Conservation (phyloP, 2,113 vertebrate genomes). For the Galbula dea region DNA sequence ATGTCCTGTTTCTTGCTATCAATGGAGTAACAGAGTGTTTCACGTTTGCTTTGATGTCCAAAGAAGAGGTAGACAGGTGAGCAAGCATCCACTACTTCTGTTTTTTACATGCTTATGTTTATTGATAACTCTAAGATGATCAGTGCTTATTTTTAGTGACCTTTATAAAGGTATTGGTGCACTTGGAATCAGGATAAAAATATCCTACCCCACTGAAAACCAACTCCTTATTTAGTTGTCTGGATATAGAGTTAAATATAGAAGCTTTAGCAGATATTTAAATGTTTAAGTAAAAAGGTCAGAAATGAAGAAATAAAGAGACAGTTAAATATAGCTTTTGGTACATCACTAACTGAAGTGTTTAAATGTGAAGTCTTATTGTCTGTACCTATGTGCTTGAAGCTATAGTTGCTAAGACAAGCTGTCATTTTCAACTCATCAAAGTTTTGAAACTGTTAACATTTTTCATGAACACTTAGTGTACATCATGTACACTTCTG, state of each 20-base stretch:
- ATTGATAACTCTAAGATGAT: no score
- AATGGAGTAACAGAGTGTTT: constrained; percentile 97
- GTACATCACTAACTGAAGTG: neutral
- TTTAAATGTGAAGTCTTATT: neutral
- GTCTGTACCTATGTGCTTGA: neutral
- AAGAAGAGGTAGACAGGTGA: constrained; percentile 92
- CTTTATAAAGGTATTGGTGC: neutral
- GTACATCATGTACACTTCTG: neutral
- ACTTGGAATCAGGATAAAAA: neutral
- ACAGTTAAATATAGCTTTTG: neutral
- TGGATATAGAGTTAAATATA: neutral
- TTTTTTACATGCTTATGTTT: neutral
- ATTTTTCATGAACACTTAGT: neutral
- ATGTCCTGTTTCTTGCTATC: constrained; percentile 91
- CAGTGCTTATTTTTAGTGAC: neutral
- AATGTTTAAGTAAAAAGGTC: neutral
- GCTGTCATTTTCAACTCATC: neutral
- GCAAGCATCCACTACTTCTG: neutral
- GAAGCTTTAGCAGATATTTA: neutral
- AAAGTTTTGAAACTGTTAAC: neutral
- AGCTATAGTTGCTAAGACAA: neutral
- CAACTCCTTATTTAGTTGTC: neutral
- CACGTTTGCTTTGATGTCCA: constrained; percentile 92
- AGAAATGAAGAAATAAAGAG: neutral
- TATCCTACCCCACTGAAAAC: neutral